A percentile compares a stretch with the other conserved stretches of the same genome.
These are phyloP conservation scores for Pangasius larnaudii DNA, from an alignment of 2,797 vertebrate species.

Conservation along the genomic window DNA sequence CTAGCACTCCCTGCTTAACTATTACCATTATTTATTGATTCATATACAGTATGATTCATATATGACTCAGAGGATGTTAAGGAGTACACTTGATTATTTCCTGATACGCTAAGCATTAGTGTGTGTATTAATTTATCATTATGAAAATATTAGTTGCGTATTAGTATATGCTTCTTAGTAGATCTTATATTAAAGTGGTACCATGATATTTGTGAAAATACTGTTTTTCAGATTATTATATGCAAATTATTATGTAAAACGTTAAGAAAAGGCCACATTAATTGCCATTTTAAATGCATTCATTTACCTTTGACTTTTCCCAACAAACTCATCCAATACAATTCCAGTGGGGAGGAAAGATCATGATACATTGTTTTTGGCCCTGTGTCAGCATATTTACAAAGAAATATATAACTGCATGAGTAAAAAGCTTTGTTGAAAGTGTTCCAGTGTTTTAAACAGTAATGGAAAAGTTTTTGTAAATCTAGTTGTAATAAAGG, in stretches of 20 bases:
- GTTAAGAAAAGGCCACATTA: background rate
- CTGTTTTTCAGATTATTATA: background rate
- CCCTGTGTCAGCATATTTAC: slow-evolving; percentile 41
- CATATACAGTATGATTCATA: background rate
- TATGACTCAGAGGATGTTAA: background rate
- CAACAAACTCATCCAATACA: slow-evolving; percentile 4
- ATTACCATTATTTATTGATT: background rate
- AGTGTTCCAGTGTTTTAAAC: slow-evolving; percentile 49
- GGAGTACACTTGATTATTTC: background rate
- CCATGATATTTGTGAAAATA: background rate
- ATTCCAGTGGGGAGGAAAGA: slow-evolving; percentile 17
- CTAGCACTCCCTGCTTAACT: background rate
- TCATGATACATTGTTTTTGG: slow-evolving; percentile 47
- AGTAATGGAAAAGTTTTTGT: slow-evolving; percentile 49
- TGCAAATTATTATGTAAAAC: background rate
- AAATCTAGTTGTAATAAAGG: slow-evolving; percentile 43
- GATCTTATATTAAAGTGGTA: background rate
- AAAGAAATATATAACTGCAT: slow-evolving; percentile 32
- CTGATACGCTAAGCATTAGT: background rate
- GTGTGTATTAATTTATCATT: background rate
- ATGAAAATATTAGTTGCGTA: background rate
- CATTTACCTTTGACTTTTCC: background rate
- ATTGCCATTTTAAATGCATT: background rate
- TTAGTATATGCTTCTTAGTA: background rate
- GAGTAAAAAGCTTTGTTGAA: slow-evolving; percentile 57